Conservation (phyloP, 2,888 invertebrate genomes). For the Eretmocerus hayati region DNA sequence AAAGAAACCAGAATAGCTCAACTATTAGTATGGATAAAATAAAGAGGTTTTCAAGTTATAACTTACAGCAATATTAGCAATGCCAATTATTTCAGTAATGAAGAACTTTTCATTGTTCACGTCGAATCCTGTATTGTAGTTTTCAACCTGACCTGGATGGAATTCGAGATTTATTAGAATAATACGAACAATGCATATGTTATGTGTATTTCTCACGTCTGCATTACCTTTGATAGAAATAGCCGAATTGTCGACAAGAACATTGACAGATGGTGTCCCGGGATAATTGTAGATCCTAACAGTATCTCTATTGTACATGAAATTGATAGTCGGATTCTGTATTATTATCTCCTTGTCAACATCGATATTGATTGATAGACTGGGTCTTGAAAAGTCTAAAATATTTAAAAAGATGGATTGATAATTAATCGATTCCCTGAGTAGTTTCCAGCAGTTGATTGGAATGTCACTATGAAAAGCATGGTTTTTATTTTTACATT, state of each 20-base stretch:
- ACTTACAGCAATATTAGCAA: slow-evolving; percentile 9
- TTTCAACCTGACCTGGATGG: not conserved
- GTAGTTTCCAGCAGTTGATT: too few relatives aligned
- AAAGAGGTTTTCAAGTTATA: too few relatives aligned
- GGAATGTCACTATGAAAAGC: too few relatives aligned
- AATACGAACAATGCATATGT: too few relatives aligned
- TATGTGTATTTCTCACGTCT: too few relatives aligned
- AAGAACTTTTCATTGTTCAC: not conserved
- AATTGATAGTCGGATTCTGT: not conserved
- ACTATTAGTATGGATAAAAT: too few relatives aligned
- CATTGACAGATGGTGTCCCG: slow-evolving; percentile 17
- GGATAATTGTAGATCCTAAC: slow-evolving; percentile 14
- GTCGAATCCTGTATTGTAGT: not conserved
- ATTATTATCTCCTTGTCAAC: not conserved
- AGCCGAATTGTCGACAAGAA: slow-evolving; percentile 17
- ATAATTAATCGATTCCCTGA: too few relatives aligned
- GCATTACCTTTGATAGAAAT: slow-evolving; percentile 24
- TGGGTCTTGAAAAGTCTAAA: not conserved
- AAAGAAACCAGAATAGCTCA: too few relatives aligned
- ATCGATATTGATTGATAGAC: not conserved
- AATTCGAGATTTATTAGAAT: too few relatives aligned
- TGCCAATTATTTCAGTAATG: slow-evolving; percentile 3
- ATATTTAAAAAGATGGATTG: too few relatives aligned
- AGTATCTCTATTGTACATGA: slow-evolving; percentile 5
- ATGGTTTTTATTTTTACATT: too few relatives aligned